Conservation (phyloP, 2,888 invertebrate genomes). For the Caradrina clavipalpis region DNA sequence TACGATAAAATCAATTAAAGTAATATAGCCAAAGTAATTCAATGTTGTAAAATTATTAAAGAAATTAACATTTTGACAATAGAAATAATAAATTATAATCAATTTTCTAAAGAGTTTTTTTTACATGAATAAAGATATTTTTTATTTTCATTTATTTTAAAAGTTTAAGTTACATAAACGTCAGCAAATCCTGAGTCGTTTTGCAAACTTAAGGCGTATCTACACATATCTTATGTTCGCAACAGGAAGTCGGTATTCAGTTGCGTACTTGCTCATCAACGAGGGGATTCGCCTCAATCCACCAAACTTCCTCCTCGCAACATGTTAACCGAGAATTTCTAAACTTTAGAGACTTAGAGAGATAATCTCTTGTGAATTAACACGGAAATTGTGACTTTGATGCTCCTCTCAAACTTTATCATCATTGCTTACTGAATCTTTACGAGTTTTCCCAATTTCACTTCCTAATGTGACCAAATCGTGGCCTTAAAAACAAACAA, state of each 20-base stretch:
- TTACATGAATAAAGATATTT: background rate
- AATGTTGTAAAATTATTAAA: too few species aligned
- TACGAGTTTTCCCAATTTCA: constrained; percentile 62
- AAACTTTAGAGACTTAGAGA: constrained; percentile 79
- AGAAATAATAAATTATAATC: too few species aligned
- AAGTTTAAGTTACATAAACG: constrained; percentile 6
- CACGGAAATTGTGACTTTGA: constrained; percentile 76
- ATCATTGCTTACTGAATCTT: constrained; percentile 64
- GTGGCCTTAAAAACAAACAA: constrained; percentile 54
- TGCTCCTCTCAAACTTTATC: constrained; percentile 69
- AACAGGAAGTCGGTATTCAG: constrained; percentile 75
- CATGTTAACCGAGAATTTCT: constrained; percentile 79
- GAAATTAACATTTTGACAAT: too few species aligned
- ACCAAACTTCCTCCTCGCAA: constrained; percentile 81
- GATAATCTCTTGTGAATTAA: constrained; percentile 79
- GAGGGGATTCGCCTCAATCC: constrained; percentile 79
- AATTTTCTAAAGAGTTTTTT: too few species aligned
- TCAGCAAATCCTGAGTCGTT: constrained; percentile 38
- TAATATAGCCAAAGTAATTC: too few species aligned
- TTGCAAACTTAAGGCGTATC: constrained; percentile 57
- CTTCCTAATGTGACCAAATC: constrained; percentile 56
- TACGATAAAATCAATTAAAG: too few species aligned
- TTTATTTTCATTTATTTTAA: background rate
- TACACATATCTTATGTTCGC: constrained; percentile 67
- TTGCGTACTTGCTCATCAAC: constrained; percentile 77